Evolutionary conservation across 2,113 vertebrate genomes (phyloP).

Genomic region (Rhodinocichla rosea): DNA sequence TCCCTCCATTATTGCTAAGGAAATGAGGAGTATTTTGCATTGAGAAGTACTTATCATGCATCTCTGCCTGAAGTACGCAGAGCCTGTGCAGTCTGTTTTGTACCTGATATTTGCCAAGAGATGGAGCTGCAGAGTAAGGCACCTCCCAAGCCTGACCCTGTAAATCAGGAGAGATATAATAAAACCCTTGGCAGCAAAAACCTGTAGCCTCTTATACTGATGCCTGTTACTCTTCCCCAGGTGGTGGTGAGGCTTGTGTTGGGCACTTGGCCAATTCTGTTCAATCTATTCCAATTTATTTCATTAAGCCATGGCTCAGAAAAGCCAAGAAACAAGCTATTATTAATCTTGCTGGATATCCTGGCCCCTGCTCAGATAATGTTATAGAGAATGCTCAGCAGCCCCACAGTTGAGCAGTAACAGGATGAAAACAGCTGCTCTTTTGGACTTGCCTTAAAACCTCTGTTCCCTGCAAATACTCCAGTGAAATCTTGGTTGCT

Average conservation of each 20-base stretch:
- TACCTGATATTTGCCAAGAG: conserved; percentile 15
- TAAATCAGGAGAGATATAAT: not conserved
- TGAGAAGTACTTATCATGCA: not conserved
- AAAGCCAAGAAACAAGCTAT: not conserved
- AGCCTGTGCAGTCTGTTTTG: not conserved
- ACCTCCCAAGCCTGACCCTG: not conserved
- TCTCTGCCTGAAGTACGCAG: not conserved
- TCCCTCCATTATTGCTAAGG: not conserved
- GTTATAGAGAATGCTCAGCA: not conserved
- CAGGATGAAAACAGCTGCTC: not conserved
- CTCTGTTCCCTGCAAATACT: not conserved
- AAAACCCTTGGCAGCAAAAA: not conserved
- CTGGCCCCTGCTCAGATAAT: not conserved
- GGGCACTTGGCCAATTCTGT: not conserved
- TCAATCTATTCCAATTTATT: conserved; percentile 27
- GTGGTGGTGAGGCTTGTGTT: accelerated
- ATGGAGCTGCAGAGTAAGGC: conserved; percentile 42
- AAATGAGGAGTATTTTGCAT: not conserved
- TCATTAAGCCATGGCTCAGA: not conserved
- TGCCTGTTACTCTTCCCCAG: not conserved
- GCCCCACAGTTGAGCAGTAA: not conserved
- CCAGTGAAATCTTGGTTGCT: not conserved
- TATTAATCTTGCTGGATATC: not conserved
- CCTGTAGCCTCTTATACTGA: not conserved
- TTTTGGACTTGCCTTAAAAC: not conserved